Evolutionary conservation across 2,797 vertebrate species (phyloP).

Genomic region (Scarus forsteni): DNA sequence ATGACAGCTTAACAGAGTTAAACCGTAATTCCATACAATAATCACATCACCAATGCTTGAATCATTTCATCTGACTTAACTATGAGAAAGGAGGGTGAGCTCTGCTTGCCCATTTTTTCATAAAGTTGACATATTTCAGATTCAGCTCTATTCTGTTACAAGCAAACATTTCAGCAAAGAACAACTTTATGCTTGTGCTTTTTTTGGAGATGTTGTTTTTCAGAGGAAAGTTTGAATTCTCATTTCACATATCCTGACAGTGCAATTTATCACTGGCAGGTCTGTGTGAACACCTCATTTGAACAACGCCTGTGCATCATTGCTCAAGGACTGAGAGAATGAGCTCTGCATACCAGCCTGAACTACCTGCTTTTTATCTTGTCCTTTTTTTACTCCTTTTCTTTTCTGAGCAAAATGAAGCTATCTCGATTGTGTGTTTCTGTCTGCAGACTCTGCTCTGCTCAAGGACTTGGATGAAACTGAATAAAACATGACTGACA

Average conservation of each 20-base stretch:
- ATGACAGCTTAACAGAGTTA: no score
- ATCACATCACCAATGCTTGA: no score
- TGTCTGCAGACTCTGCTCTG: conserved; percentile 37
- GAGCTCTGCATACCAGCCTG: conserved; percentile 45
- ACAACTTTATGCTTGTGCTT: conserved; percentile 29
- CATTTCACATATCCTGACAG: conserved; percentile 70
- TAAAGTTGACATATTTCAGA: no score
- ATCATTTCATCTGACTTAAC: no score
- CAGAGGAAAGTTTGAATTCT: conserved; percentile 61
- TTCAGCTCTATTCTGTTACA: no score
- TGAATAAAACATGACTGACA: conserved; percentile 77
- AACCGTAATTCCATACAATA: no score
- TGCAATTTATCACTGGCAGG: conserved; percentile 73
- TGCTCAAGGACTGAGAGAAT: conserved; percentile 71
- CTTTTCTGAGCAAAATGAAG: conserved; percentile 58
- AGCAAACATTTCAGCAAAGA: conserved; percentile 35
- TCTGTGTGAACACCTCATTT: conserved; percentile 60
- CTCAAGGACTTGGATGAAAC: conserved; percentile 68
- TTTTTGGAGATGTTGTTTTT: conserved; percentile 44
- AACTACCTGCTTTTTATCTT: conserved; percentile 30
- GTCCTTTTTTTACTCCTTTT: conserved; percentile 11
- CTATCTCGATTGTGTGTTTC: conserved; percentile 56
- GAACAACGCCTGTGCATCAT: conserved; percentile 62
- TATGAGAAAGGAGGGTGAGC: no score
- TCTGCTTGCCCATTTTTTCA: no score